These are phyloP conservation scores for Acipenser oxyrinchus DNA, from an alignment of 2,797 vertebrate species.

Conservation along the genomic window DNA sequence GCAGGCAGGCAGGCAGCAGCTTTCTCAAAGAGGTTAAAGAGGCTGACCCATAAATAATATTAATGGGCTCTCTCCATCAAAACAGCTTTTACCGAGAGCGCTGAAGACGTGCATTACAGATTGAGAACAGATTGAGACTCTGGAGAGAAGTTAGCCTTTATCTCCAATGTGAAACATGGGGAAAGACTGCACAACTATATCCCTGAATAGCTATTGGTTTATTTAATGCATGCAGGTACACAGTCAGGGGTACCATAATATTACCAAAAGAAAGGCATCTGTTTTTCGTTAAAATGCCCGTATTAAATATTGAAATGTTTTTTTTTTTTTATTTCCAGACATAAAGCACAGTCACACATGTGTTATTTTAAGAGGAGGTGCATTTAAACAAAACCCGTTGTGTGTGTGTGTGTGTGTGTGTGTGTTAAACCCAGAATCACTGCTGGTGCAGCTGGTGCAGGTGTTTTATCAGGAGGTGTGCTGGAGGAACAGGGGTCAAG, in stretches of 20 bases:
- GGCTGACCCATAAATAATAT: slow-evolving; percentile 3
- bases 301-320: too few species aligned
- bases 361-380: too few species aligned
- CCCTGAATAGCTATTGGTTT: background rate
- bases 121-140: too few species aligned
- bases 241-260: background rate
- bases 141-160: background rate
- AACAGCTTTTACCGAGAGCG: slow-evolving; percentile 1
- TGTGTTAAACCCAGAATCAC: slow-evolving; percentile 18
- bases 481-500: too few species aligned
- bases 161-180: background rate
- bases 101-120: background rate
- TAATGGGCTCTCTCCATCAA: background rate
- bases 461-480: too few species aligned
- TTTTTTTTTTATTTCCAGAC: too few species aligned
- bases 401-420: background rate
- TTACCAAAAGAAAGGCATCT: too few species aligned
- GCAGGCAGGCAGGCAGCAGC: background rate
- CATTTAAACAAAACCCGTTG: background rate
- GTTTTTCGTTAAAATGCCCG: too few species aligned
- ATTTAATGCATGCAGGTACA: background rate
- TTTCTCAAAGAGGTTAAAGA: background rate
- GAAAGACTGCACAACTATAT: background rate
- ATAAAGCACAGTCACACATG: too few species aligned
- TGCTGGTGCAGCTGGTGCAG: too few species aligned